These are phyloP conservation scores for Lacerta bilineata DNA, from an alignment of 2,797 vertebrate species.

Conservation along the genomic window DNA sequence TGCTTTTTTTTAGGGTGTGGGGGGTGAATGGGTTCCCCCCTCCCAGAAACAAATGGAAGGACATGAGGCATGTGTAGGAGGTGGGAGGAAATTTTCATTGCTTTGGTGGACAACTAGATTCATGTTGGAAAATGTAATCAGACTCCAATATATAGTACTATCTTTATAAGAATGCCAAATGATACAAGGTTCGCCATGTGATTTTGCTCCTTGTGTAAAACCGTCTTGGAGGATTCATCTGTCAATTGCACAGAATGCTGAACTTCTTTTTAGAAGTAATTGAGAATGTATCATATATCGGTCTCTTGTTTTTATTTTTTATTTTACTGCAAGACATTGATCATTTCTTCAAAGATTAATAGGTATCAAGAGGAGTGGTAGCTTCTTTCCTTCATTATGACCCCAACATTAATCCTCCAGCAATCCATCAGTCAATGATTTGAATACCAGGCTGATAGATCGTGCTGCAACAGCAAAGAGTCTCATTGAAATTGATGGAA, in stretches of 20 bases:
- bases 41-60: too few relatives aligned
- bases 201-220: background rate
- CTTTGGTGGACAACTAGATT: too few relatives aligned
- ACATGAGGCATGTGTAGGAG: too few relatives aligned
- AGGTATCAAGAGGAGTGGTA: slow-evolving; percentile 50
- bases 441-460: slow-evolving; percentile 59
- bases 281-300: slow-evolving; percentile 13
- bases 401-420: slow-evolving; percentile 67
- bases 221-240: background rate
- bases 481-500: slow-evolving; percentile 76
- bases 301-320: slow-evolving; percentile 25
- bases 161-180: background rate
- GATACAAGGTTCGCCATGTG: background rate
- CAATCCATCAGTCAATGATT: slow-evolving; percentile 61
- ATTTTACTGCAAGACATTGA: slow-evolving; percentile 44
- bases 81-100: too few relatives aligned
- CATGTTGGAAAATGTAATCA: too few relatives aligned
- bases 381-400: slow-evolving; percentile 61
- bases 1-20: too few relatives aligned
- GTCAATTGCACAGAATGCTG: background rate
- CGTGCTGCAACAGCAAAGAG: slow-evolving; percentile 55
- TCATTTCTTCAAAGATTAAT: slow-evolving; percentile 54
- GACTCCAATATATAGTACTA: too few relatives aligned
- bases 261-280: slow-evolving; percentile 22
- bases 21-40: too few relatives aligned